Base-by-base conservation (phyloP, 2,797 vertebrate species). In the Steatocranus sp. region DNA sequence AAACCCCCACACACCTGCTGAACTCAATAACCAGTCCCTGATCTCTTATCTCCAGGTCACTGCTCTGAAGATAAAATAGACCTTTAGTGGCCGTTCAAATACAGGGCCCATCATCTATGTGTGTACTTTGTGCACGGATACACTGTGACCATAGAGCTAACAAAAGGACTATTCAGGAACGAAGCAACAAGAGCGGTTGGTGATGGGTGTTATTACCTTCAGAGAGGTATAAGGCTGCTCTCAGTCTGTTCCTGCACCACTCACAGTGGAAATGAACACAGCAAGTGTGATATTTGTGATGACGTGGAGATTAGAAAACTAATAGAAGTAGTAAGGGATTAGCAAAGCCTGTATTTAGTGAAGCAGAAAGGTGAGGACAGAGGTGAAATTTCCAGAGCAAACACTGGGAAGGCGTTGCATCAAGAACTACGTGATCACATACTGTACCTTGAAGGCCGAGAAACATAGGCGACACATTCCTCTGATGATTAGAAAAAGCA, bases 11-110 rank as follows among this genome's bases (percentile, higher is more conserved):
- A 78, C 46, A 34, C 17, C 53, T 12, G 82, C 50, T 3, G 23
- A 85, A 80, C 53, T 17, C 68, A 12, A 8, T 76, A 53, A 53
- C 41, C 32, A 46, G 74, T 81, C 53, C 54, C 82, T 76, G 80
- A 85, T 84, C 82, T 84, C 76, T 88, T 93, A 89, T 90, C 89
- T 90, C 50, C 82, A 84, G 88, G 75, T 87, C 90, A 89, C 84
- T 79, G 79, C 70, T 82, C 78, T 56, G 87, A 68, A 63, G 56
- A 80, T 73, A 66, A 89, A 86, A 82, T 80, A 87, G 84, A 87
- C 66, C 74, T 86, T 80, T 34, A 70, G 80, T 36, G 75, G 36
- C 54, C 84, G 66, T 91, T 81, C 87, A 92, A 90, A 91, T 85
- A 92, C 77, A 27, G 75, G 76, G 51, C 58, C 85, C 80, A 82